phyloP scores from a whole-genome alignment of 2,113 vertebrate species.

The Narcine bancroftii region DNA sequence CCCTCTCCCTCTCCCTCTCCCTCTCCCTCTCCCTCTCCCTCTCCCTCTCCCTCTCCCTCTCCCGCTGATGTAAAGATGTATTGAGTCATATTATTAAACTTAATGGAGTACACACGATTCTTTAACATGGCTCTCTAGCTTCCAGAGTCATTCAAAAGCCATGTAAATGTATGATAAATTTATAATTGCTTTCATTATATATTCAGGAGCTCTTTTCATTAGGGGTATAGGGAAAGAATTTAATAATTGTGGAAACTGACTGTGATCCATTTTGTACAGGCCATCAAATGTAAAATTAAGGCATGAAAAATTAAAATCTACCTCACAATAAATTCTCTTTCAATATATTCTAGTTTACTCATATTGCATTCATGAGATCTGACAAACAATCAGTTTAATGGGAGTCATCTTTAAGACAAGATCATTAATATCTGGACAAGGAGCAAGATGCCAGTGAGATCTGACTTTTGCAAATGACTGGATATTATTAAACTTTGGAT shows the following conservation, averaged over 20 bases:
- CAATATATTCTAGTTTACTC: conserved; percentile 10
- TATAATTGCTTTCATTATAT: conserved; percentile 26
- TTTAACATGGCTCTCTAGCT: neutral
- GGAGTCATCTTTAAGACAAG: neutral
- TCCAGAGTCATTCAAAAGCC: neutral
- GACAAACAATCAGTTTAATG: conserved; percentile 13
- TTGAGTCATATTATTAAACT: neutral
- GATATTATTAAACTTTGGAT: neutral
- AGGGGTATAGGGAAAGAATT: conserved; percentile 1
- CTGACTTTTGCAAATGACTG: neutral
- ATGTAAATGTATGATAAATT: conserved; percentile 25
- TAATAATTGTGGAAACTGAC: neutral
- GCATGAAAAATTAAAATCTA: conserved; percentile 34
- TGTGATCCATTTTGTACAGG: conserved; percentile 23
- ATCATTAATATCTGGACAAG: neutral
- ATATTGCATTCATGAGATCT: conserved; percentile 24
- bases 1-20: neutral
- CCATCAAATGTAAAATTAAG: neutral
- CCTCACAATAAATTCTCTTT: conserved; percentile 31
- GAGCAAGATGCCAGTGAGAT: neutral
- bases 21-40: neutral
- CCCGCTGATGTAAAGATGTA: neutral
- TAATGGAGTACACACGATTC: conserved; percentile 5
- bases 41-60: neutral
- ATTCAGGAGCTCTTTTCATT: conserved; percentile 36